Evolutionary conservation across 2,888 invertebrate genomes (phyloP), one percentile per base, ranked within the genome.

Genomic region (Chloromyia formosa): DNA sequence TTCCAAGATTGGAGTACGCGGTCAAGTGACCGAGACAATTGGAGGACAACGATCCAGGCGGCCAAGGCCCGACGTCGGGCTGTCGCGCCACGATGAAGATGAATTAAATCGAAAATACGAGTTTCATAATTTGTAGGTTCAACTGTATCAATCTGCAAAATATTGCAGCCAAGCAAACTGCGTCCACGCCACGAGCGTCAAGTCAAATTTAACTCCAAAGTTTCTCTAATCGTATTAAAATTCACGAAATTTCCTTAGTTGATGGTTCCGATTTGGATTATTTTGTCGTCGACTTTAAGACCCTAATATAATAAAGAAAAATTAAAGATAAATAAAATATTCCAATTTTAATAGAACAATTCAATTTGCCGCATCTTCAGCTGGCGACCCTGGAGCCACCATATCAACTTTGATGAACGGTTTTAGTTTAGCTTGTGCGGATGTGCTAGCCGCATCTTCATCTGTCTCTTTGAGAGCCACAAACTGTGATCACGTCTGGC

Each of bases 121-220:
- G 12, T 42, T 5, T 12, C 5, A 42, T 9, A 42, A 5, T 9
- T 27, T 61, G 7, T 35, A 35, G 35, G 61, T 27, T 61, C 61
- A 7, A 23, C 18, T 35, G 35, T 2, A 18, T 61, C 61, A 35
- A 69, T n/a, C n/a, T 7, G n/a, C 54, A 90, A 84, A 78, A 92
- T 88, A 80, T 89, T 91, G 82, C 91, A 92, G 1, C 94, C 96
- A 45, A 96, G 87, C 73, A 95, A 84, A 0, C 94, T 94, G 74
- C 90, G 90, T 68, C 95, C 95, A 77, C 86, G 86, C 95, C 95
- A 95, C 10, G 88, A 88, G 78, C 89, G 88, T 0, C 95, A 95
- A 12, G 89, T 89, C 68, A 95, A 85, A 2, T 87, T 86, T 56
- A 93, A 80, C 73, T 87, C 87, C 9, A 90, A 93, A 45, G 94